Percentiles rank a stretch among this genome's conserved stretches.
Evolutionary conservation across 2,113 vertebrate genomes (phyloP).

Genomic region (Prionailurus viverrinus): DNA sequence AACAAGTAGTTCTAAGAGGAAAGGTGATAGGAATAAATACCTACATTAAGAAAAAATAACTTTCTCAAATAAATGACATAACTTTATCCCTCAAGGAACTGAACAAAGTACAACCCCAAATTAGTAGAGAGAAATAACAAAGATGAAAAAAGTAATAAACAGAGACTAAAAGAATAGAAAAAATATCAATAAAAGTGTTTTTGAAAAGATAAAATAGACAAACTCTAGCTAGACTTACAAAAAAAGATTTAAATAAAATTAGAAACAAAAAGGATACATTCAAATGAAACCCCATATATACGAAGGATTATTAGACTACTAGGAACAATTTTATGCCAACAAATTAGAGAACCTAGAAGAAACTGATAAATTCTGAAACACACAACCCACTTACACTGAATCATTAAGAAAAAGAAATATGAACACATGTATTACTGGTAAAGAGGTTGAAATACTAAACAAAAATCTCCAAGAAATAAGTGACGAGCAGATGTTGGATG

Average conservation of each 20-base stretch:
- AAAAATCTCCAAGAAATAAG: neutral
- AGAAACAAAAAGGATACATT: neutral
- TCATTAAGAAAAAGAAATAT: neutral
- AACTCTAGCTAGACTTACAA: neutral
- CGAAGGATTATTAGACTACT: neutral
- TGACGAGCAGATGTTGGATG: neutral
- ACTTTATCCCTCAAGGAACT: neutral
- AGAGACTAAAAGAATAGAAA: neutral
- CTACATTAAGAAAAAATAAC: neutral
- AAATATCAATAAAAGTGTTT: neutral
- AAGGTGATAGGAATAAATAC: neutral
- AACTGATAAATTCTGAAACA: neutral
- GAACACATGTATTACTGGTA: neutral
- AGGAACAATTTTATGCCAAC: neutral
- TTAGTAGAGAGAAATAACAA: neutral
- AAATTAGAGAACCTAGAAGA: neutral
- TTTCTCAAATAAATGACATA: neutral
- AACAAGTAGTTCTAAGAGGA: neutral
- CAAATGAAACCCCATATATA: neutral
- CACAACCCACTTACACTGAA: neutral
- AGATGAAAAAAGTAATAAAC: neutral
- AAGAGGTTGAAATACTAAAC: neutral
- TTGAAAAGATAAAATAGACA: neutral
- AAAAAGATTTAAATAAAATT: neutral
- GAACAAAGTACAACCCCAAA: neutral